phyloP scores from a whole-genome alignment of 2,888 invertebrate genomes.

The Ariolimax columbianus region DNA sequence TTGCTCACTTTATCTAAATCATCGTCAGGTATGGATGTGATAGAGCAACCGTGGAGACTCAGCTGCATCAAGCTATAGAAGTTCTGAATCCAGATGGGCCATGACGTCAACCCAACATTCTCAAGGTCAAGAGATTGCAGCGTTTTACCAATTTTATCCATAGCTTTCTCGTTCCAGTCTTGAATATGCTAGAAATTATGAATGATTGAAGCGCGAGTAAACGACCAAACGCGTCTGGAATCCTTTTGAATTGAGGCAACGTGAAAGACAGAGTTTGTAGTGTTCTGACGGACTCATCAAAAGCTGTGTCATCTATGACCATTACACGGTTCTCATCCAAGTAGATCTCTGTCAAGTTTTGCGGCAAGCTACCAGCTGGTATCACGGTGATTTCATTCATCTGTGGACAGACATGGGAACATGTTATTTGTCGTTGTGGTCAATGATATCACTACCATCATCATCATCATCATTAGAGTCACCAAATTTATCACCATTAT shows the following conservation, averaged over 20 bases:
- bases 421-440: too few relatives aligned
- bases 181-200: neutral
- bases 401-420: neutral
- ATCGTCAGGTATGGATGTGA: neutral
- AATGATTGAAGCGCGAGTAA: neutral
- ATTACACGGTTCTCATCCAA: neutral
- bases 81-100: constrained; percentile 19
- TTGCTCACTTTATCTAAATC: neutral
- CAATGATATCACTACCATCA: too few relatives aligned
- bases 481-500: too few relatives aligned
- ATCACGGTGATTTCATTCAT: neutral
- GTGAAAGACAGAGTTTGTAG: neutral
- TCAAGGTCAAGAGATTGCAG: neutral
- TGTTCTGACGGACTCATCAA: neutral
- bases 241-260: neutral
- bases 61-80: neutral
- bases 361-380: neutral
- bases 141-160: neutral
- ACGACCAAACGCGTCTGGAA: neutral
- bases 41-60: neutral
- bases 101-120: neutral
- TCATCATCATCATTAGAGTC: too few relatives aligned
- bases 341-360: neutral
- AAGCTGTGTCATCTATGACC: neutral
- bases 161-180: constrained; percentile 22